A percentile compares a stretch with the other conserved stretches of the same genome.
phyloP scores from a whole-genome alignment of 1,140 invertebrate species.

The Drosophila subobscura region DNA sequence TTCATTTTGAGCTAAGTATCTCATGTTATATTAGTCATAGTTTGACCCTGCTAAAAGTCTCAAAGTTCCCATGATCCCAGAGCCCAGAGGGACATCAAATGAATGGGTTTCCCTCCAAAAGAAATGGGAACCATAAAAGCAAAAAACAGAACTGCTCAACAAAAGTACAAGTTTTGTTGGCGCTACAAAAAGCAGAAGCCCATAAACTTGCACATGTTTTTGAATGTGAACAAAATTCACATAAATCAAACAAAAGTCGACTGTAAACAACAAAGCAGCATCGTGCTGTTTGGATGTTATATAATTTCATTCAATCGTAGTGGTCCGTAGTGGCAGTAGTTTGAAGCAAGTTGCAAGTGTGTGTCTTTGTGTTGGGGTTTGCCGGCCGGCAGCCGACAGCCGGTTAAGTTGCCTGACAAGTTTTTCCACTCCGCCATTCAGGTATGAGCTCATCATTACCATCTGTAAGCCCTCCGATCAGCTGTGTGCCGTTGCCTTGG shows the following conservation, averaged over 20 bases:
- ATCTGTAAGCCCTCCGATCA: conserved; percentile 56
- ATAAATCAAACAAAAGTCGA: conserved; percentile 7
- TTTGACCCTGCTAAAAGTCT: no score
- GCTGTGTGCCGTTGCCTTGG: conserved; percentile 32
- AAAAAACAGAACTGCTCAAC: conserved; percentile 28
- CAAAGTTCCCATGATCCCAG: no score
- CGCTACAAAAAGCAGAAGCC: conserved; percentile 33
- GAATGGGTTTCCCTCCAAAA: not conserved
- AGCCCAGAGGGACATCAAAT: no score
- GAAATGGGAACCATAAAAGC: conserved; percentile 21
- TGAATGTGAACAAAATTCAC: conserved; percentile 31
- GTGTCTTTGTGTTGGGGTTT: not conserved
- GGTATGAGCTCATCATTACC: conserved; percentile 54
- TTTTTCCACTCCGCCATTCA: conserved; percentile 62
- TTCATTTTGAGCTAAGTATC: no score
- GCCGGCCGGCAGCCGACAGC: conserved; percentile 69
- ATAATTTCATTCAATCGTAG: conserved; percentile 67
- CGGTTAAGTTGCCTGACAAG: conserved; percentile 72
- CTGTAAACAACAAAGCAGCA: conserved; percentile 21
- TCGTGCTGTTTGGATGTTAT: conserved; percentile 38
- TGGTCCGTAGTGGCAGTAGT: conserved; percentile 11
- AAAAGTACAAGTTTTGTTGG: conserved; percentile 58
- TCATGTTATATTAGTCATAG: no score
- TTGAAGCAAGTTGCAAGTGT: conserved; percentile 53
- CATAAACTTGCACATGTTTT: conserved; percentile 62